Evolutionary conservation across 2,113 vertebrate genomes (phyloP).

Genomic region (Petroica traversi): DNA sequence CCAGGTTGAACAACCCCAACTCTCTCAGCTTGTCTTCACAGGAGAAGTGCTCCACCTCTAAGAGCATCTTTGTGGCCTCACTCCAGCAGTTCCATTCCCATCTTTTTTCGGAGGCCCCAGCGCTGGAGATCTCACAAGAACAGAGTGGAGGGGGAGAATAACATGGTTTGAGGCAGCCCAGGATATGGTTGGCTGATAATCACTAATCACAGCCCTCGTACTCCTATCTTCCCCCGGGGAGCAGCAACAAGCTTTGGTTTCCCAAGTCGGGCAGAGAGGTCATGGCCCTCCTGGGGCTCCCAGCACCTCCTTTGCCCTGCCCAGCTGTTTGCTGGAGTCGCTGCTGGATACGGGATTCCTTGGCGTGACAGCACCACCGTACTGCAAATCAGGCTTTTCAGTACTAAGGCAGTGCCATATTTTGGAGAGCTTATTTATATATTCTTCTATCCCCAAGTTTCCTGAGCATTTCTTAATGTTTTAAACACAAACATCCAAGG

Average conservation of each 20-base stretch:
- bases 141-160: neutral
- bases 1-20: neutral
- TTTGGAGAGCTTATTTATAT: neutral
- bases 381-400: neutral
- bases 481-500: neutral
- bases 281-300: neutral
- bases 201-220: neutral
- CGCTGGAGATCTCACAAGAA: neutral
- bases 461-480: neutral
- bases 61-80: neutral
- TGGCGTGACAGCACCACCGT: fast-evolving
- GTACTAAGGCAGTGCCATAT: neutral
- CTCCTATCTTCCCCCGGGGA: neutral
- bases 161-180: neutral
- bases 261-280: neutral
- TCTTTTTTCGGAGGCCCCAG: fast-evolving
- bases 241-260: neutral
- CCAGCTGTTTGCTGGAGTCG: neutral
- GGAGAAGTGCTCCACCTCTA: neutral
- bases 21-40: neutral
- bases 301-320: neutral
- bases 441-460: neutral
- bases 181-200: neutral
- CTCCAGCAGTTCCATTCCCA: neutral
- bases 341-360: neutral